These are phyloP conservation scores for Stegodyphus mimosarum DNA, from an alignment of 1,140 invertebrate species.

Conservation along the genomic window DNA sequence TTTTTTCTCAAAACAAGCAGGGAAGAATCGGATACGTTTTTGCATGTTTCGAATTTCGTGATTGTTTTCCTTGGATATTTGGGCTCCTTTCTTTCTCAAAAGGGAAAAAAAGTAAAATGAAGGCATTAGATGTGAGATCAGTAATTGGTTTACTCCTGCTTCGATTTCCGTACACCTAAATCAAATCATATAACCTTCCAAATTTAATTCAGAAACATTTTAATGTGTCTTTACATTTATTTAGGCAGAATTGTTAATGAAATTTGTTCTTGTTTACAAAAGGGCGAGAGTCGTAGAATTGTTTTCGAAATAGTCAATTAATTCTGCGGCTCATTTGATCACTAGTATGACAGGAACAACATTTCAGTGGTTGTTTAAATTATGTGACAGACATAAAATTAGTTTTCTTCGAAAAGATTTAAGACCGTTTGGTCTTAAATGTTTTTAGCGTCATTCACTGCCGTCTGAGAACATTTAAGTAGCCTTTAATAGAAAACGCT, in stretches of 20 bases:
- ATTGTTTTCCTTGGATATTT: slow-evolving; percentile 51
- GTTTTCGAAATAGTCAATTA: neutral
- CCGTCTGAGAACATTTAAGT: too few relatives aligned
- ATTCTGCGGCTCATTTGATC: neutral
- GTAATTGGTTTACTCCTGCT: neutral
- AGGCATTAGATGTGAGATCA: neutral
- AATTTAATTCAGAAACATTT: neutral
- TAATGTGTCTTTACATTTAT: neutral
- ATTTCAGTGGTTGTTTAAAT: too few relatives aligned
- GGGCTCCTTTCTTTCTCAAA: slow-evolving; percentile 28
- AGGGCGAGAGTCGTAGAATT: too few relatives aligned
- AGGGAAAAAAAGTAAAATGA: neutral
- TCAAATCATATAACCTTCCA: neutral
- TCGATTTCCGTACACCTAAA: neutral
- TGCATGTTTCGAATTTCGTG: slow-evolving; percentile 54
- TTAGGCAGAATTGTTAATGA: neutral
- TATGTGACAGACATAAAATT: too few relatives aligned
- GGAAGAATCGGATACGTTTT: slow-evolving; percentile 53
- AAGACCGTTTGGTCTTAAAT: too few relatives aligned
- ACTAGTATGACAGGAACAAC: too few relatives aligned
- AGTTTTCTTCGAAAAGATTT: too few relatives aligned
- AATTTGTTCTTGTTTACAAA: neutral
- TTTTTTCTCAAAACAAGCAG: neutral
- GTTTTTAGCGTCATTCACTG: too few relatives aligned
- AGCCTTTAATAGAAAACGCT: too few relatives aligned